Evolutionary conservation across 2,797 vertebrate genomes (phyloP).

Genomic region (Xiphorhynchus erythropygius): DNA sequence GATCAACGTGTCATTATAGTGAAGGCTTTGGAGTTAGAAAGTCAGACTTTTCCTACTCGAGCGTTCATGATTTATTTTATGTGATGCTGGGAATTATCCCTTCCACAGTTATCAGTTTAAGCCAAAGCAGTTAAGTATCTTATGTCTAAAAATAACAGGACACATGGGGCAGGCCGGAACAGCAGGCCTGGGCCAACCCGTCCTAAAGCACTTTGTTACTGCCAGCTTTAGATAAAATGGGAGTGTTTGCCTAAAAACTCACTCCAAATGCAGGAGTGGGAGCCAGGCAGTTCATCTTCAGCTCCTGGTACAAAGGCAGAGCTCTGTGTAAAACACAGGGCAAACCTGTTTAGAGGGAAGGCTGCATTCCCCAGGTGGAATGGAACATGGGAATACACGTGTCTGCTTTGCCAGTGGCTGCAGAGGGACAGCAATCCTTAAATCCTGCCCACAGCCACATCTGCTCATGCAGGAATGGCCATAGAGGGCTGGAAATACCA

Average conservation of each 20-base stretch:
- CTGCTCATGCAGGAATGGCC: background rate
- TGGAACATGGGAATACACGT: accelerated
- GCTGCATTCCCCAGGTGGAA: accelerated
- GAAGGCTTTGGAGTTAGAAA: background rate
- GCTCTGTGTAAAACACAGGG: background rate
- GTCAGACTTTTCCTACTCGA: background rate
- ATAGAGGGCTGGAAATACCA: background rate
- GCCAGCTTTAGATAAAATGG: background rate
- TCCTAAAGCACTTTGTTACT: background rate
- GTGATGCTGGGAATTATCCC: constrained; percentile 14
- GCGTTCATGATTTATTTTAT: background rate
- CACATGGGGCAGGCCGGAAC: background rate
- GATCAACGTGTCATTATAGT: background rate
- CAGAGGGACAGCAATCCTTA: background rate
- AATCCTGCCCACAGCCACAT: background rate
- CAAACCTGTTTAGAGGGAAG: background rate
- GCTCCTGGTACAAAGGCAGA: background rate
- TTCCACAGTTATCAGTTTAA: constrained; percentile 6
- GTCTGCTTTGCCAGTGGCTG: background rate
- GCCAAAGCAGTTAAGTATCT: constrained; percentile 51
- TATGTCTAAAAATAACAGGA: constrained; percentile 45
- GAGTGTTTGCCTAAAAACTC: background rate
- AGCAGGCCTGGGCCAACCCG: background rate
- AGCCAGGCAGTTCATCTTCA: background rate
- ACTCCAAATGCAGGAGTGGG: background rate